Base-by-base conservation (phyloP, 53 echinoderm and acorn worm genomes). In the Astropecten irregularis region DNA sequence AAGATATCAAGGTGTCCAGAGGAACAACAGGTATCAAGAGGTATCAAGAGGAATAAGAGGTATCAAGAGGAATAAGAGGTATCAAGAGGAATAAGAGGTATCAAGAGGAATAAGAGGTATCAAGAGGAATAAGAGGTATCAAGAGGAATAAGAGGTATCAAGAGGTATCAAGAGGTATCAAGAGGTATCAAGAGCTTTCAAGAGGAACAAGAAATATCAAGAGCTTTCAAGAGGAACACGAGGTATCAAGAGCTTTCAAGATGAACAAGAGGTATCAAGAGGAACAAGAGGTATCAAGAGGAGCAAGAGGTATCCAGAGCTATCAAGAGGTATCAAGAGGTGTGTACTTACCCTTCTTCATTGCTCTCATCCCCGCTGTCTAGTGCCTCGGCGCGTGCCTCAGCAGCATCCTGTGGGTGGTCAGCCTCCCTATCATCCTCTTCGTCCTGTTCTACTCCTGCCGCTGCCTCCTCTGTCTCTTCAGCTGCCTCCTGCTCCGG, bases 341-440 rank as follows among this genome's bases (percentile, higher is more conserved):
- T 42, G n/a, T 49, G 13, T 51, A 87, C 93, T 88, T 73, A 93
- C 93, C 88, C 91, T 63, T 93, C 93, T 53, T 93, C 93, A 18
- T 93, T 91, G 72, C 93, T 93, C 52, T 93, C 93, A 42, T 93
- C 93, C 14, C 93, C 93, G 64, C 94, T 94, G 37, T 91, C 94
- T 40, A 55, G 52, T 50, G 88, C 83, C 30, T 70, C 66, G 1
- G 38, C 81, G 21, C 9, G 69, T n/a, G 59, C 77, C 49, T 81
- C 86, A 28, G 38, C 86, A 13, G 54, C 31, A 31, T 40, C 66
- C 55, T 67, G 59, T 2, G 51, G 77, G 31, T 67, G 39, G 33
- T 67, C 83, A 6, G 20, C 58, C 30, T 74, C 76, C 2, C 71
- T 71, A 0, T 48, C 88, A 32, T 71, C 62, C 49, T 85, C 88